Evolutionary conservation across 2,113 vertebrate genomes (phyloP).

Genomic region (Strix aluco): DNA sequence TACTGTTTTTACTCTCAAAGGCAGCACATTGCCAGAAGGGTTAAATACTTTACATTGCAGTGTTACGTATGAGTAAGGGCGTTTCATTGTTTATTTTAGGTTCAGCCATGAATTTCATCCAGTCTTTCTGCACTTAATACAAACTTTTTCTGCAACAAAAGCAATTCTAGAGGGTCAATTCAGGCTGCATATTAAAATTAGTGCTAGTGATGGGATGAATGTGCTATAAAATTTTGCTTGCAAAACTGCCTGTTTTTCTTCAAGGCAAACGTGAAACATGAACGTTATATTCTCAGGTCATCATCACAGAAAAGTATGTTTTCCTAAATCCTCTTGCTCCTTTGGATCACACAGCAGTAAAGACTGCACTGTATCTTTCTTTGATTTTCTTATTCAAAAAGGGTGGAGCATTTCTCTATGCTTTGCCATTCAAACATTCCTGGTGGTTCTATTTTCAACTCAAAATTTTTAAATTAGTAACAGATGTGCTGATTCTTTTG

Average conservation of each 20-base stretch:
- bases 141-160: neutral
- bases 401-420: conserved; percentile 30
- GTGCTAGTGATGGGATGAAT: neutral
- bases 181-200: conserved; percentile 21
- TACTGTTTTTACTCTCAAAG: neutral
- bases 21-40: neutral
- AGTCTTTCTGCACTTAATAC: neutral
- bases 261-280: neutral
- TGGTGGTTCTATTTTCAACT: conserved; percentile 67
- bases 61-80: neutral
- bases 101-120: neutral
- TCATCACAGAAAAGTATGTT: conserved; percentile 20
- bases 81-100: conserved; percentile 2
- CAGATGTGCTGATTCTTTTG: conserved; percentile 62
- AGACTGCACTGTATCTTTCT: conserved; percentile 18
- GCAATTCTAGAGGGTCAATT: conserved; percentile 34
- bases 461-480: conserved; percentile 64
- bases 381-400: conserved; percentile 61
- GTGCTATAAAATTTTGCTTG: neutral
- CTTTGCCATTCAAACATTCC: conserved; percentile 68
- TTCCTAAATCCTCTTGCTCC: neutral
- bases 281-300: conserved; percentile 9
- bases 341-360: conserved; percentile 45
- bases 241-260: conserved; percentile 22
- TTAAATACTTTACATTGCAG: conserved; percentile 17